These are phyloP conservation scores for Rattus rattus DNA, from an alignment of 2,113 vertebrate genomes.

Conservation along the genomic window DNA sequence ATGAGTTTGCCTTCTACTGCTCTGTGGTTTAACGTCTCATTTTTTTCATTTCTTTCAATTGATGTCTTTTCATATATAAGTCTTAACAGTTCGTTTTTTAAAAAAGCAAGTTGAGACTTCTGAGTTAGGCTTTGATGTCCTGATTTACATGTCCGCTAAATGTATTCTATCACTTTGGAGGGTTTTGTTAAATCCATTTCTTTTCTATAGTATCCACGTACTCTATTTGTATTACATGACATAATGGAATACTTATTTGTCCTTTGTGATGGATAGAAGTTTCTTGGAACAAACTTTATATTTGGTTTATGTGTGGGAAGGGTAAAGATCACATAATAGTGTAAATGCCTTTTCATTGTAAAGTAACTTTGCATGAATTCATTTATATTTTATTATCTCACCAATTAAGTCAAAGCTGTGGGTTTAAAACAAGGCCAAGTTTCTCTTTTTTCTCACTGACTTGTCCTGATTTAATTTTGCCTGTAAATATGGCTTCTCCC, in stretches of 20 bases:
- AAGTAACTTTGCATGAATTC: background rate
- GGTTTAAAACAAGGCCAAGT: slow-evolving; percentile 7
- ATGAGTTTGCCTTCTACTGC: background rate
- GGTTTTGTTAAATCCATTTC: background rate
- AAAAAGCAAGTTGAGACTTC: background rate
- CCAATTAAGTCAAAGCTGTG: background rate
- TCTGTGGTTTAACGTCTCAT: background rate
- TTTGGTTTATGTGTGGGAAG: background rate
- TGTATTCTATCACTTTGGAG: background rate
- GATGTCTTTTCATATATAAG: background rate
- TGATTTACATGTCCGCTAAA: background rate
- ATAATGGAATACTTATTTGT: background rate
- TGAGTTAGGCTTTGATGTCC: background rate
- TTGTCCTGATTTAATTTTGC: background rate
- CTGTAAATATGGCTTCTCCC: background rate
- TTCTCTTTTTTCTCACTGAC: background rate
- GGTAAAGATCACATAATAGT: background rate
- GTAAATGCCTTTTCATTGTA: slow-evolving; percentile 1
- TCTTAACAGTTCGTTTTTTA: background rate
- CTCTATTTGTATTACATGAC: background rate
- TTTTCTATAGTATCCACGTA: background rate
- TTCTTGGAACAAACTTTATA: background rate
- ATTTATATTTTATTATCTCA: background rate
- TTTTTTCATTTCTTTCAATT: background rate
- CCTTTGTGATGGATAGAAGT: background rate